Evolutionary conservation across 2,797 vertebrate species (phyloP).

Genomic region (Orientallactaga sibirica): DNA sequence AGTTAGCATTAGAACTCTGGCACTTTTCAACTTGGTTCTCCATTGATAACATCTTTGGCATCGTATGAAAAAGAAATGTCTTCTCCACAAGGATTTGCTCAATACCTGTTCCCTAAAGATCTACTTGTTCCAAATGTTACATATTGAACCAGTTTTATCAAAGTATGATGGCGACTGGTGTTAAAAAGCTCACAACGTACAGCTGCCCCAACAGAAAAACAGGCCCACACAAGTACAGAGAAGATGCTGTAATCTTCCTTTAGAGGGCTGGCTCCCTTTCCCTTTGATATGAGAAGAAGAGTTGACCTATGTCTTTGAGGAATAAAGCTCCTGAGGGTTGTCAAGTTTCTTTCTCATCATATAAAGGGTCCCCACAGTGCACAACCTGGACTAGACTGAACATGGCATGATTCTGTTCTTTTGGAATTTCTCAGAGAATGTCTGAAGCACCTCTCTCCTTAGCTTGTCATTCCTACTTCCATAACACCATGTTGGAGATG

Average conservation of each 20-base stretch:
- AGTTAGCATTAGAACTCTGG: neutral
- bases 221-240: neutral
- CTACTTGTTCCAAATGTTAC: conserved; percentile 23
- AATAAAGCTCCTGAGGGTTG: neutral
- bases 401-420: neutral
- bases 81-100: neutral
- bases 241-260: neutral
- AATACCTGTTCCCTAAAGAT: neutral
- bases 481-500: neutral
- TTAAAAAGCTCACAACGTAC: neutral
- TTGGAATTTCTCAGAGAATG: neutral
- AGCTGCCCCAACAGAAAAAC: neutral
- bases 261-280: neutral
- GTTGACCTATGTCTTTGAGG: neutral
- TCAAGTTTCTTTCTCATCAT: neutral
- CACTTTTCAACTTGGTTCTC: neutral
- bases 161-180: neutral
- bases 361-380: neutral
- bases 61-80: neutral
- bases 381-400: too few relatives aligned
- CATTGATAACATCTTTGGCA: neutral
- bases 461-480: neutral
- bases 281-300: neutral
- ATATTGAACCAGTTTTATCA: neutral
- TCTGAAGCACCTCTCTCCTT: neutral